A percentile compares a stretch with the other conserved stretches of the same genome.
phyloP scores from a whole-genome alignment of 1,140 invertebrate species.

The Cherax destructor region DNA sequence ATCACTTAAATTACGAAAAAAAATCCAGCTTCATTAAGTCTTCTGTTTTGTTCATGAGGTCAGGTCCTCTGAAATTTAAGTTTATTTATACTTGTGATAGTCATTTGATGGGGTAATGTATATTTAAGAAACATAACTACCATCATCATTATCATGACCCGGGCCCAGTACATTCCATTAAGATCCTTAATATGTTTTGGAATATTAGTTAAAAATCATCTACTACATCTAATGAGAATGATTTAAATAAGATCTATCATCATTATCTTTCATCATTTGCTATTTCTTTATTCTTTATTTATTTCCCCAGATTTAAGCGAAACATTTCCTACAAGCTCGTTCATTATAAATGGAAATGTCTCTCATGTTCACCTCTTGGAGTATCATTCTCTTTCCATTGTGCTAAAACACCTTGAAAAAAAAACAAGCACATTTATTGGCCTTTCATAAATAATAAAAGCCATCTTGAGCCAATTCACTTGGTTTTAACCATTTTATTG shows the following conservation, averaged over 20 bases:
- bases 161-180: background rate
- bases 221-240: too few relatives aligned
- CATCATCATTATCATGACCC: conserved; percentile 7
- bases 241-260: too few relatives aligned
- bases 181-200: background rate
- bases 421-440: conserved; percentile 87
- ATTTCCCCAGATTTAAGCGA: conserved; percentile 75
- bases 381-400: conserved; percentile 85
- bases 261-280: too few relatives aligned
- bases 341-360: conserved; percentile 82
- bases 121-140: conserved; percentile 16
- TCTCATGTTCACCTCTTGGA: conserved; percentile 85
- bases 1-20: conserved; percentile 78
- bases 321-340: conserved; percentile 81
- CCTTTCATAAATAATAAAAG: conserved; percentile 83
- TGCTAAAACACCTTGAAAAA: conserved; percentile 84
- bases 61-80: conserved; percentile 83
- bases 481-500: conserved; percentile 74
- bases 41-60: conserved; percentile 83
- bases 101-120: conserved; percentile 52
- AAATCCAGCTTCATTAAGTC: conserved; percentile 90
- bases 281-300: conserved; percentile 13
- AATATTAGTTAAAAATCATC: background rate
- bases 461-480: conserved; percentile 89
- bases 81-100: conserved; percentile 82